Conservation (phyloP, 2,888 invertebrate genomes). For the Sinopyrophorus schimmeli region DNA sequence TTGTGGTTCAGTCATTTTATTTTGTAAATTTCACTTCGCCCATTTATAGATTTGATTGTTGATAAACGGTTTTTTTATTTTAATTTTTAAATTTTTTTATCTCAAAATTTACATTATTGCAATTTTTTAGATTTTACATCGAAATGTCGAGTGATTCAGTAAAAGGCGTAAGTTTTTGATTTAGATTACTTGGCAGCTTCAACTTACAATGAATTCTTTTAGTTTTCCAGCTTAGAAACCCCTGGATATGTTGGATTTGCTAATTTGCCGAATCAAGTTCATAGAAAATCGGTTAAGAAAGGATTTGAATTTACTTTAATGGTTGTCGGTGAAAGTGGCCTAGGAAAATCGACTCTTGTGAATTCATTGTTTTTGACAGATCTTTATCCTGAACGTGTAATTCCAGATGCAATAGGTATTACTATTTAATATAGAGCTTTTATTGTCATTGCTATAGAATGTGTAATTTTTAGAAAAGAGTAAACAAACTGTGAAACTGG, state of each 20-base stretch:
- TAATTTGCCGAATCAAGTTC: conserved; percentile 95
- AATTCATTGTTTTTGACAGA: conserved; percentile 95
- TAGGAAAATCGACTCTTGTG: conserved; percentile 94
- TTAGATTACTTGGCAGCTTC: neutral
- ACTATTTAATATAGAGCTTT: neutral
- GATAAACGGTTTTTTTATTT: no score
- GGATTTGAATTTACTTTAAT: conserved; percentile 97
- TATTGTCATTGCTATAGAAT: neutral
- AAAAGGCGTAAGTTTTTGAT: conserved; percentile 13
- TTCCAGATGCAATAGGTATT: conserved; percentile 83
- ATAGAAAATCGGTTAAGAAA: conserved; percentile 95
- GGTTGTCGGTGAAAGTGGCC: conserved; percentile 83
- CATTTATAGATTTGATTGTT: no score
- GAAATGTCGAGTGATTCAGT: conserved; percentile 22
- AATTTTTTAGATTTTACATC: no score
- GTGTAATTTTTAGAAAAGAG: conserved; percentile 70
- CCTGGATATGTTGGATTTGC: conserved; percentile 93
- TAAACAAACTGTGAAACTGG: conserved; percentile 89
- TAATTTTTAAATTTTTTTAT: no score
- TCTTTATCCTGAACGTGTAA: conserved; percentile 89
- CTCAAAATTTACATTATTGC: no score
- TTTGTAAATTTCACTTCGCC: no score
- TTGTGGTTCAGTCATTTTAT: no score
- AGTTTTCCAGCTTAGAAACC: conserved; percentile 85
- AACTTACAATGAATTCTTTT: conserved; percentile 40